Base-by-base conservation (phyloP, 2,888 invertebrate species). In the Nymphalis c-album region DNA sequence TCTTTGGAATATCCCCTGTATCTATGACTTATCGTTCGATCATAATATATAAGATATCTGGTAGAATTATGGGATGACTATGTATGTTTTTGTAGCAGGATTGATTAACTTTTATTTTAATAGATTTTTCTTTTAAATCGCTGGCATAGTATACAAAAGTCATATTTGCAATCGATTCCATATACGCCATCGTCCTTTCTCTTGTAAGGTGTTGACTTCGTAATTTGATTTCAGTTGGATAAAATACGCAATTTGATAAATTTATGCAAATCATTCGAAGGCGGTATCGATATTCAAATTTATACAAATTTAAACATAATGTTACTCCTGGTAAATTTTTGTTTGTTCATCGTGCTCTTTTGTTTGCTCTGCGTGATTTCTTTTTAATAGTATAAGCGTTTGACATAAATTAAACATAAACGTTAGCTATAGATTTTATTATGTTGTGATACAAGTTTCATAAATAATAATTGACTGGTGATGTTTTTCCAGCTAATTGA, bases 141-240 rank as follows among this genome's bases (percentile, higher is more conserved):
- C 18, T 31, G 20, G 20, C 22, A 8, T 51, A 22, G 16, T 57
- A 57, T 57, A 57, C 18, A 35, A 18, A n/a, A 40, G 5, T 57
- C 35, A 45, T 18, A 46, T 17, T 45, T 53, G 31, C 58, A 59
- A 64, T 58, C 59, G 51, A 22, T 22, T 45, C 64, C 60, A 60
- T 64, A 53, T 60, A 66, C 16, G 60, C 55, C 4, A 46, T 60
- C 60, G 53, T 40, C 64, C 61, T 68, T 68, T 65, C 60, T 55
- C 60, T 63, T 22, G 40, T 60, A 35, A 70, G 58, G 64, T 67
- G 67, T 64, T 60, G 70, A 67, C 67, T 67, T 48, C 61, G 64
- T 63, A 63, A 45, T 63, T 51, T 59, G 70, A 70, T 70, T 64
- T 61, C 40, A 48, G 46, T 35, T 51, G 35, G 67, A 70, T 70